phyloP scores from a whole-genome alignment of 2,113 vertebrate species.

The Condylura cristata region DNA sequence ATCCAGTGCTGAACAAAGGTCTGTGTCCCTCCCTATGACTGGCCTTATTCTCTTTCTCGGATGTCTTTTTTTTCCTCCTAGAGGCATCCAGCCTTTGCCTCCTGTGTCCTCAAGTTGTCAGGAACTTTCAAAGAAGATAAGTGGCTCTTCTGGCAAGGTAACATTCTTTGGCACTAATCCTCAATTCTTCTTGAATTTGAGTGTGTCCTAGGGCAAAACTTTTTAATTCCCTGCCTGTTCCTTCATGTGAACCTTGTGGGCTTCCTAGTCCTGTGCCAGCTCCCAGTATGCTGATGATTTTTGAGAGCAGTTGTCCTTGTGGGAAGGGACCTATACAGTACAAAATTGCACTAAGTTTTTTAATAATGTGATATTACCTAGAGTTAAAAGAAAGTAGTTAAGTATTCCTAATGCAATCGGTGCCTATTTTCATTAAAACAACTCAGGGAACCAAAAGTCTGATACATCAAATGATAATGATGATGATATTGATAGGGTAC shows the following conservation, averaged over 20 bases:
- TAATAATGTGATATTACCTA: not conserved
- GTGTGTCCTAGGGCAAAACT: not conserved
- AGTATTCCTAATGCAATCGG: not conserved
- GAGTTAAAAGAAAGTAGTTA: conserved; percentile 26
- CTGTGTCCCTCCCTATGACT: not conserved
- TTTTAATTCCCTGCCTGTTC: not conserved
- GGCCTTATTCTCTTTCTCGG: not conserved
- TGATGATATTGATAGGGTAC: not conserved
- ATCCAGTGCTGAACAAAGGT: not conserved
- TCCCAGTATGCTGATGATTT: not conserved
- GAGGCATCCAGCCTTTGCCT: not conserved
- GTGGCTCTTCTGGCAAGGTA: not conserved
- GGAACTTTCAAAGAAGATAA: not conserved
- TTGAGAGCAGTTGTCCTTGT: conserved; percentile 27
- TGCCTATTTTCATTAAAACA: conserved; percentile 34
- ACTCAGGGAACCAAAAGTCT: not conserved
- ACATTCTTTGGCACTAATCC: not conserved
- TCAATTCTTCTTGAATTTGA: not conserved
- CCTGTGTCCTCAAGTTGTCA: not conserved
- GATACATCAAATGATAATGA: not conserved
- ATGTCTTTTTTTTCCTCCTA: not conserved
- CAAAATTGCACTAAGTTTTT: conserved; percentile 24
- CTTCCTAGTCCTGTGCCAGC: conserved; percentile 28
- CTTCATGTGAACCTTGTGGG: not conserved
- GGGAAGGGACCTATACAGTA: conserved; percentile 12